Conservation (phyloP, 2,113 vertebrate genomes). For the Protobothrops mucrosquamatus region DNA sequence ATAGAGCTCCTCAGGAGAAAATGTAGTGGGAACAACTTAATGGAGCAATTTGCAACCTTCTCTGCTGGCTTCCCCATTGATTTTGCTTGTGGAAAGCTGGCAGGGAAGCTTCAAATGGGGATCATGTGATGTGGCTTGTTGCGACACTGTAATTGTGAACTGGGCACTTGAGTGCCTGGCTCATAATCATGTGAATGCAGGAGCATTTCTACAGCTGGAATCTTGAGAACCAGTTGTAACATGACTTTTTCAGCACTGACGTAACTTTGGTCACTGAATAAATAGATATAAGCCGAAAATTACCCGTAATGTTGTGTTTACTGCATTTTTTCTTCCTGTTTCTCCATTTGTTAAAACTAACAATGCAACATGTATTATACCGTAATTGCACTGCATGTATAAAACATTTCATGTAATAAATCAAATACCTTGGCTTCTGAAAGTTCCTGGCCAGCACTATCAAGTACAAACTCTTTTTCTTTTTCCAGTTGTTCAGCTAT, state of each 20-base stretch:
- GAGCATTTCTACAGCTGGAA: neutral
- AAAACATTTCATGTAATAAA: slow-evolving; percentile 30
- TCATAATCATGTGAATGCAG: neutral
- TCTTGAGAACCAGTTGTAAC: neutral
- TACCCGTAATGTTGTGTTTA: neutral
- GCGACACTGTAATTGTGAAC: neutral
- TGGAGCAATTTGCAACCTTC: neutral
- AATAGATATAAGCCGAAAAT: neutral
- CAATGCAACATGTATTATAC: neutral
- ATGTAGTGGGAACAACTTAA: neutral
- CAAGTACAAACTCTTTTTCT: slow-evolving; percentile 63
- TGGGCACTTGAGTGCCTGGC: neutral
- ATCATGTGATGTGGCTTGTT: neutral
- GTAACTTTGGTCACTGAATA: neutral
- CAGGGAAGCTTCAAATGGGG: neutral
- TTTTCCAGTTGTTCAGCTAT: slow-evolving; percentile 65
- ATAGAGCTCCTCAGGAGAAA: neutral
- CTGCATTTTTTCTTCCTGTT: neutral
- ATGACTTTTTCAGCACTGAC: neutral
- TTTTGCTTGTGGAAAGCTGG: neutral
- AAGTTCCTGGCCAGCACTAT: slow-evolving; percentile 62
- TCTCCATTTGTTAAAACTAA: neutral
- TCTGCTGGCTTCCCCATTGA: neutral
- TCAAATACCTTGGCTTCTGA: slow-evolving; percentile 67
- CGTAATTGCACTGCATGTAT: neutral